A percentile compares a stretch with the other conserved stretches of the same genome.
Evolutionary conservation across 2,113 vertebrate species (phyloP).

Genomic region (Cepphus grylle): DNA sequence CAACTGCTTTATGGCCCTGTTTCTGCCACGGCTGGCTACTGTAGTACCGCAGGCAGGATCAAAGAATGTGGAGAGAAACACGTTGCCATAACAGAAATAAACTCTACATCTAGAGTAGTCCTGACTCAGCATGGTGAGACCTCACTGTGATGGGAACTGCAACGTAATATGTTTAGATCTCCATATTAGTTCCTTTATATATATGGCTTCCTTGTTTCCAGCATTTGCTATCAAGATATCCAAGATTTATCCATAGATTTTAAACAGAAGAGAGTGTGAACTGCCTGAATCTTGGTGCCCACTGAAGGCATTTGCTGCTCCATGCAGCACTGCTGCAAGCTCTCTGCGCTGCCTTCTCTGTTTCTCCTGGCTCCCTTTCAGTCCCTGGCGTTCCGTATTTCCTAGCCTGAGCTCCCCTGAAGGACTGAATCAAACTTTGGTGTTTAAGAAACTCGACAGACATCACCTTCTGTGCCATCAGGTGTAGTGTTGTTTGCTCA

Average conservation of each 20-base stretch:
- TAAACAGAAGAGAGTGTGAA: not conserved
- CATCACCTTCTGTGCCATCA: not conserved
- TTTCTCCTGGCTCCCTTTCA: not conserved
- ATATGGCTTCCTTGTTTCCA: not conserved
- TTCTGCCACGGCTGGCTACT: not conserved
- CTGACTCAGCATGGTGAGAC: not conserved
- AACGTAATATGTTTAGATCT: fast-evolving
- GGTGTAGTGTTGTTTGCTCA: not conserved
- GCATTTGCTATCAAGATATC: not conserved
- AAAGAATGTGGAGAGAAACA: not conserved
- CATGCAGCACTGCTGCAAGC: not conserved
- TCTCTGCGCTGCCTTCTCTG: not conserved
- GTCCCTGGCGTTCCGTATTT: not conserved
- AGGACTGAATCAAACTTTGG: not conserved
- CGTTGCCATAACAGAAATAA: not conserved
- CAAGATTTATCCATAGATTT: not conserved
- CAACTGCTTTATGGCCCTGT: not conserved
- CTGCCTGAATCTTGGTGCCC: not conserved
- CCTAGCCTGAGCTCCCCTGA: not conserved
- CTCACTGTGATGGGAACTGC: not conserved
- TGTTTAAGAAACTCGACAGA: not conserved
- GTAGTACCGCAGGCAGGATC: not conserved
- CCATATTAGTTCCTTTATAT: not conserved
- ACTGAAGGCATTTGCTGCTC: not conserved
- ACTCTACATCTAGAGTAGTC: not conserved